Evolutionary conservation across 1,140 invertebrate genomes (phyloP), one percentile per base, ranked within the genome.

Genomic region (Harlomillsia oculata): DNA sequence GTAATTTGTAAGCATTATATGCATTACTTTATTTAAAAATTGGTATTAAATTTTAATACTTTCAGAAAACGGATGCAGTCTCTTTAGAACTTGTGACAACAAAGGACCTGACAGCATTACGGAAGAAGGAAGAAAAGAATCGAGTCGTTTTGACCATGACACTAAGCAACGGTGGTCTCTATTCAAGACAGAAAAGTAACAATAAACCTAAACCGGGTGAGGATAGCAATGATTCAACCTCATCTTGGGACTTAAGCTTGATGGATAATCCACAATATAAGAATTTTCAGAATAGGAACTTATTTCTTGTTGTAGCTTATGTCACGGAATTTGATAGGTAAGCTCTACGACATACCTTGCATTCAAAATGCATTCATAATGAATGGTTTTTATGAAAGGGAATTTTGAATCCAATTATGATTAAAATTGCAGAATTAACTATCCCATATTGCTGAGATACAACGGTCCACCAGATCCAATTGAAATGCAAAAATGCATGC

Each of bases 391-490:
- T 14, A 13, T 20, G 9, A 13, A 43, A 14, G 9, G 11, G 9
- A 9, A 43, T 13, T 11, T 26, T 3, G 1, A 14, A 36, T 11
- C 29, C 13, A 14, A 6, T 30, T 20, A 11, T 28, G 20, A 52
- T 40, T 45, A 23, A 50, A 45, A 30, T 54, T 39, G 51, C 53
- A 74, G 74, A 63, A 75, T 76, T 30, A 71, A 76, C 65, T 77
- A 77, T 67, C 75, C 76, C 32, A 64, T 77, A 49, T 71, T 75
- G 11, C 40, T 77, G 58, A 73, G 75, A 50, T 76, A 77, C 57
- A 72, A 70, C 64, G 75, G 74, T 40, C 69, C 70, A 43, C 75
- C 76, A 9, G 72, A 76, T 69, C 71, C 75, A 20, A 25, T 63
- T 34, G 65, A 74, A 58, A 63, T 77, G 18, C 74, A 76, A 70